phyloP scores from a whole-genome alignment of 2,888 invertebrate species.

The Drosophila kambysellisi region DNA sequence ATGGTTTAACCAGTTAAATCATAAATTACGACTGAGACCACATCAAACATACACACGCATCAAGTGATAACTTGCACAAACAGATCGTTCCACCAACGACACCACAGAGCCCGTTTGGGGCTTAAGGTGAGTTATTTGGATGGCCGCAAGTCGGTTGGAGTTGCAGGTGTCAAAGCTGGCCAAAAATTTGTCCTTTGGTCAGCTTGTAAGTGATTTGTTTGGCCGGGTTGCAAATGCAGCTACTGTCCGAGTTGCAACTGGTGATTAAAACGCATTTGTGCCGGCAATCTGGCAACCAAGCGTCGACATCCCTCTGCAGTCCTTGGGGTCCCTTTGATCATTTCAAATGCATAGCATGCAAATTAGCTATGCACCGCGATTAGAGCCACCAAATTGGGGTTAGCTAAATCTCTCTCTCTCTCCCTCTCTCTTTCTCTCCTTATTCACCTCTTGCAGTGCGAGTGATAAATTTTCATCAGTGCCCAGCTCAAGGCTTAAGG shows the following conservation, averaged over 20 bases:
- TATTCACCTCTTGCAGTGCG: neutral
- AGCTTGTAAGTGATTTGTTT: conserved; percentile 58
- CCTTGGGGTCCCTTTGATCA: conserved; percentile 23
- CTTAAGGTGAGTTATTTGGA: conserved; percentile 76
- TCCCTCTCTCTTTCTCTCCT: neutral
- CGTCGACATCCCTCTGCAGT: neutral
- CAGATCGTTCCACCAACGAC: conserved; percentile 59
- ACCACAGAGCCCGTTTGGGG: conserved; percentile 24
- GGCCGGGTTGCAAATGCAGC: neutral
- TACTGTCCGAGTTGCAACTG: neutral
- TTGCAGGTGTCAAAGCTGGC: conserved; percentile 32
- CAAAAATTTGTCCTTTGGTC: conserved; percentile 53
- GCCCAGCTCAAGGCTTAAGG: conserved; percentile 32
- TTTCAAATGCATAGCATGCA: conserved; percentile 58
- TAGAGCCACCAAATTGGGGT: conserved; percentile 23
- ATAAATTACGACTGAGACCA: conserved; percentile 63
- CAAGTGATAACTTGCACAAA: conserved; percentile 8
- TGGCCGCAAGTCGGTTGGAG: conserved; percentile 42
- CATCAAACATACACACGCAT: conserved; percentile 35
- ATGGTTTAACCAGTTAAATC: conserved; percentile 52
- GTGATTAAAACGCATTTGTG: conserved; percentile 59
- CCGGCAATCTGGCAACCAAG: conserved; percentile 22
- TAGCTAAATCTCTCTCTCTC: conserved; percentile 1
- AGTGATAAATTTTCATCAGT: conserved; percentile 57
- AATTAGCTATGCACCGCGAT: conserved; percentile 37